phyloP scores from a whole-genome alignment of 2,888 invertebrate species.

The Diploptera punctata region DNA sequence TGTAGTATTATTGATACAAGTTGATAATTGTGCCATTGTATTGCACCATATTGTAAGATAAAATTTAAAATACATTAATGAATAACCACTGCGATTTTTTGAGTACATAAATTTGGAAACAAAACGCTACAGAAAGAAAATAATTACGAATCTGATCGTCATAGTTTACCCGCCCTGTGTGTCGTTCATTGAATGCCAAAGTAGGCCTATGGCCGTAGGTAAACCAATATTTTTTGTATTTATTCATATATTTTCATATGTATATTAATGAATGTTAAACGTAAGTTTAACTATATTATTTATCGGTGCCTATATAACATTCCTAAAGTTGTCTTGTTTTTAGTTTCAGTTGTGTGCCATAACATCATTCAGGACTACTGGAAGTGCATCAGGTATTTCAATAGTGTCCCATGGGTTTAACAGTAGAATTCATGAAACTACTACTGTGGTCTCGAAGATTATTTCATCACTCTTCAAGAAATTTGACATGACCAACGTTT shows the following conservation, averaged over 20 bases:
- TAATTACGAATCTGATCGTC: constrained; percentile 11
- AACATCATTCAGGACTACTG: constrained; percentile 1
- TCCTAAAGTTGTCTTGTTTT: not conserved
- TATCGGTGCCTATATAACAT: too few relatives aligned
- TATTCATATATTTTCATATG: not conserved
- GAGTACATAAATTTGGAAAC: not conserved
- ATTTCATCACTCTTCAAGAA: constrained; percentile 28
- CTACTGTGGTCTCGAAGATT: not conserved
- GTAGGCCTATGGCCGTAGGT: constrained; percentile 40
- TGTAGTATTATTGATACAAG: constrained; percentile 23
- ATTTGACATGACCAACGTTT: constrained; percentile 33
- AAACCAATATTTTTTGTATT: constrained; percentile 4
- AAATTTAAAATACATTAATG: not conserved
- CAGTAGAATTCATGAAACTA: constrained; percentile 7
- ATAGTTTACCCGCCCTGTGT: constrained; percentile 37
- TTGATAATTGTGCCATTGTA: not conserved
- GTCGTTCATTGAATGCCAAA: constrained; percentile 27
- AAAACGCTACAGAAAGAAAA: not conserved
- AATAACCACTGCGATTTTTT: not conserved
- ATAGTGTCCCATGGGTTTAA: constrained; percentile 6
- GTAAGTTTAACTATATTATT: too few relatives aligned
- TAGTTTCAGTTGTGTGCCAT: not conserved
- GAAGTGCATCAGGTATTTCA: not conserved
- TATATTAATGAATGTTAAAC: too few relatives aligned
- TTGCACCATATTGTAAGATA: not conserved